phyloP scores from a whole-genome alignment of 2,888 invertebrate species.

The Microdon myrmicae region DNA sequence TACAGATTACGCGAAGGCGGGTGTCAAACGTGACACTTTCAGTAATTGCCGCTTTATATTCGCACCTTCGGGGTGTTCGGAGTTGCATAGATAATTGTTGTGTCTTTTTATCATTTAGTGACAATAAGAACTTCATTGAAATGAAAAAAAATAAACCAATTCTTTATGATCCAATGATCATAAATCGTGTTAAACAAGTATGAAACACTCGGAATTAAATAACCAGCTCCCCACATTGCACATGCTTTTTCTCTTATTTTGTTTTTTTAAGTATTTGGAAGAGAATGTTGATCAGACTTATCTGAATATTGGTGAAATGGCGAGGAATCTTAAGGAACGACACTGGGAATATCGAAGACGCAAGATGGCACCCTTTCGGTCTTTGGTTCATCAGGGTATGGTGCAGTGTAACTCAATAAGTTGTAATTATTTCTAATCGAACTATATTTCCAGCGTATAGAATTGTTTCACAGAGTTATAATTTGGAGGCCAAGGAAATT shows the following conservation, averaged over 20 bases:
- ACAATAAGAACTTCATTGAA: no score
- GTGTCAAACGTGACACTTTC: no score
- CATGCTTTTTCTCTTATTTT: no score
- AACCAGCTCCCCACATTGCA: conserved; percentile 9
- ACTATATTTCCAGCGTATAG: conserved; percentile 75
- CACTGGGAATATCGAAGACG: conserved; percentile 83
- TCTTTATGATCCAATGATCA: conserved; percentile 70
- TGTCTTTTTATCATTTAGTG: no score
- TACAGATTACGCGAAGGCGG: no score
- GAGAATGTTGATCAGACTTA: conserved; percentile 83
- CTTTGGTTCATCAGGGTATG: conserved; percentile 75
- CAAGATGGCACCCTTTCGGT: conserved; percentile 82
- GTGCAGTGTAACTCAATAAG: no score
- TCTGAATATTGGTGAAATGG: conserved; percentile 86
- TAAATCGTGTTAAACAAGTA: conserved; percentile 72
- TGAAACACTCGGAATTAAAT: not conserved
- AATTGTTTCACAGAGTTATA: conserved; percentile 77
- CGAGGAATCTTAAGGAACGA: conserved; percentile 79
- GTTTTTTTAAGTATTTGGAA: conserved; percentile 75
- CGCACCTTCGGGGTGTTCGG: no score
- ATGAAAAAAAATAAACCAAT: no score
- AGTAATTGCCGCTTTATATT: no score
- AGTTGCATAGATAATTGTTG: no score
- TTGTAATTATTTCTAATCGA: no score
- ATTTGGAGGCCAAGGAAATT: conserved; percentile 71